phyloP scores from a whole-genome alignment of 2,888 invertebrate genomes.

The Cremastinae sp. region DNA sequence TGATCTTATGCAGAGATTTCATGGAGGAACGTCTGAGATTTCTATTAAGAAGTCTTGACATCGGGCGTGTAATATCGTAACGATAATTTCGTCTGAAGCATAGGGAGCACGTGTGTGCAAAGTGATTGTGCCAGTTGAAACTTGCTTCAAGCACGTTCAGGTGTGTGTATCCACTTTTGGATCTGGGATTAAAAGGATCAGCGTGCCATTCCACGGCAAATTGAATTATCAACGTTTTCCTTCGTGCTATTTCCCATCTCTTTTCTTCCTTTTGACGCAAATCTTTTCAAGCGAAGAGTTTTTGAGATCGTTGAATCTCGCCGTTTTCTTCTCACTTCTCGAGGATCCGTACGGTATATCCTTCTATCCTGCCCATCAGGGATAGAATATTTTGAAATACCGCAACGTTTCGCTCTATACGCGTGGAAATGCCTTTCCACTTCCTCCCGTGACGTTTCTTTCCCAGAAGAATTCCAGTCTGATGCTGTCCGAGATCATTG shows the following conservation, averaged over 20 bases:
- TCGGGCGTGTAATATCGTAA: neutral
- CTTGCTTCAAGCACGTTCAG: constrained; percentile 33
- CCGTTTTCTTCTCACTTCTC: constrained; percentile 9
- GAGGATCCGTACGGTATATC: constrained; percentile 5
- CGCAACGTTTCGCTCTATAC: constrained; percentile 26
- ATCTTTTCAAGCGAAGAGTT: constrained; percentile 3
- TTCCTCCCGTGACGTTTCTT: constrained; percentile 22
- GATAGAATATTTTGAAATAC: constrained; percentile 47
- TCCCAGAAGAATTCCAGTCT: constrained; percentile 46
- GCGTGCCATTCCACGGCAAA: constrained; percentile 53
- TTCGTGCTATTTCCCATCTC: neutral
- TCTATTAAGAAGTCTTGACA: constrained; percentile 17
- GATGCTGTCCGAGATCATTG: constrained; percentile 22
- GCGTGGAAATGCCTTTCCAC: constrained; percentile 38
- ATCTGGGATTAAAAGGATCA: constrained; percentile 48
- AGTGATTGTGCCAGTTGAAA: constrained; percentile 23
- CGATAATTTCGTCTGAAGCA: constrained; percentile 26
- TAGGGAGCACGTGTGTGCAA: constrained; percentile 11
- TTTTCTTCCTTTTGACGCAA: neutral
- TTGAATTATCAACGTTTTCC: constrained; percentile 52
- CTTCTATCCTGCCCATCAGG: constrained; percentile 14
- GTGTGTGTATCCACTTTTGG: constrained; percentile 30
- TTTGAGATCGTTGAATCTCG: constrained; percentile 11
- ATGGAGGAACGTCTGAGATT: neutral
- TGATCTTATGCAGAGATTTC: constrained; percentile 2